Conservation (phyloP, 2,888 invertebrate genomes). For the Ferdinandea cuprea region DNA sequence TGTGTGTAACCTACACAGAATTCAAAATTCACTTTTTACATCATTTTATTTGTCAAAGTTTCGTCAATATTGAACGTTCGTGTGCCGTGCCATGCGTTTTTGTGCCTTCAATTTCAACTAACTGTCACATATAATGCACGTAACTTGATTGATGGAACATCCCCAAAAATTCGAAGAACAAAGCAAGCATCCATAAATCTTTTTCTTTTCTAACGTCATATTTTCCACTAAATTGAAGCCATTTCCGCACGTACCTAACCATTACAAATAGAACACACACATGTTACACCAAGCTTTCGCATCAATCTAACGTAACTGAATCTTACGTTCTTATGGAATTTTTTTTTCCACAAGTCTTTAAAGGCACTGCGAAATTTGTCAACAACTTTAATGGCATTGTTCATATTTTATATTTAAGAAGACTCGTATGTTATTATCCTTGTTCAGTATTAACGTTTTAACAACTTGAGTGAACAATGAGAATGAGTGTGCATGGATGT, state of each 20-base stretch:
- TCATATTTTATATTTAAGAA: not conserved
- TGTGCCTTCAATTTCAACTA: no score
- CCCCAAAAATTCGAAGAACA: not conserved
- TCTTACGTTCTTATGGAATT: no score
- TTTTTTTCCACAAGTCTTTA: no score
- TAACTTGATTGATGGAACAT: not conserved
- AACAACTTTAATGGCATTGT: not conserved
- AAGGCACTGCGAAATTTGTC: not conserved
- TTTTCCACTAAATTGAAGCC: not conserved
- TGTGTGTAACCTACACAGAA: no score
- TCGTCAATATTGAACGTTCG: no score
- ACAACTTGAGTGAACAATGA: constrained; percentile 15
- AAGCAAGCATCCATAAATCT: not conserved
- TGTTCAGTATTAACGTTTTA: not conserved
- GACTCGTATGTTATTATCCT: not conserved
- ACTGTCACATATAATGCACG: no score
- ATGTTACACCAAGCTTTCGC: not conserved
- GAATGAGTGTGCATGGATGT: constrained; percentile 9
- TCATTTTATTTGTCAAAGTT: not conserved
- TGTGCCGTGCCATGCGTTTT: no score
- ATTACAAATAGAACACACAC: not conserved
- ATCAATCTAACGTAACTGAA: no score
- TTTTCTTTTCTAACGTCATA: not conserved
- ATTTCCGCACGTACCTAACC: not conserved
- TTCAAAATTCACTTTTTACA: not conserved